phyloP scores from a whole-genome alignment of 2,797 vertebrate genomes.

The Hemitrygon akajei region DNA sequence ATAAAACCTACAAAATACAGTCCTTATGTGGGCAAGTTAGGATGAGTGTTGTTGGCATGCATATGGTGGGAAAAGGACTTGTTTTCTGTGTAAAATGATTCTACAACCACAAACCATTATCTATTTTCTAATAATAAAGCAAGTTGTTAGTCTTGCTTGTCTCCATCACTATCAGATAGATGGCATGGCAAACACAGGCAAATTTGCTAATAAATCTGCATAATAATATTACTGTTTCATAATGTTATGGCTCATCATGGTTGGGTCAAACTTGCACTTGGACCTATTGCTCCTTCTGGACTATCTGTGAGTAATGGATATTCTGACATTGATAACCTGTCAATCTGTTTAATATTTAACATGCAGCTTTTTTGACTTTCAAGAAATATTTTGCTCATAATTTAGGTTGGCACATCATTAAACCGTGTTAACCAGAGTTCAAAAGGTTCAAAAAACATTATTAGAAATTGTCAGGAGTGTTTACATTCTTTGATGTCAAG shows the following conservation, averaged over 20 bases:
- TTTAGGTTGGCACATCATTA: constrained; percentile 6
- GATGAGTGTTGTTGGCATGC: no score
- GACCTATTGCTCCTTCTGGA: neutral
- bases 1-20: neutral
- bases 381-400: neutral
- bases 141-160: neutral
- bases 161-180: no score
- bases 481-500: neutral
- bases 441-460: constrained; percentile 1
- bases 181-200: neutral
- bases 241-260: neutral
- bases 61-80: no score
- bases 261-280: neutral
- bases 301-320: neutral
- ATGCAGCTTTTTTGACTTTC: neutral
- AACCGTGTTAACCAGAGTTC: neutral
- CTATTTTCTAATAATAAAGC: neutral
- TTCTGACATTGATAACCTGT: neutral
- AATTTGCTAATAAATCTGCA: neutral
- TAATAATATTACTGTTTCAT: no score
- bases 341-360: neutral
- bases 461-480: neutral
- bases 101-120: no score
- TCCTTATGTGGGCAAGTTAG: no score
- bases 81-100: no score